Conservation (phyloP, 2,797 vertebrate genomes). For the Propithecus deckenii region DNA sequence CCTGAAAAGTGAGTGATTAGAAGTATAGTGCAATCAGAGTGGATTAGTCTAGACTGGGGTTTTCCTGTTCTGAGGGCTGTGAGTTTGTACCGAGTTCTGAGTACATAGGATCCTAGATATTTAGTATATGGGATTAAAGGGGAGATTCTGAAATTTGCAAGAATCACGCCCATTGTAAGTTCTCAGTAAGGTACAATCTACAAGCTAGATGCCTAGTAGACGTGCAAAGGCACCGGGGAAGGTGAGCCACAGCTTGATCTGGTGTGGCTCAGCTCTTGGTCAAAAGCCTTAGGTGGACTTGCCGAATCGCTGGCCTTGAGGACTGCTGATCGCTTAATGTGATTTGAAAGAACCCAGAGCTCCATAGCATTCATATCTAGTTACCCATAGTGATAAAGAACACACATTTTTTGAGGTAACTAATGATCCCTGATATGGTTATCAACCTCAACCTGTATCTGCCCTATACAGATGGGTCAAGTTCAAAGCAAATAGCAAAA, state of each 20-base stretch:
- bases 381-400: neutral
- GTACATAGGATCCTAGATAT: neutral
- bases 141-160: neutral
- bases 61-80: neutral
- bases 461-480: neutral
- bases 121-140: neutral
- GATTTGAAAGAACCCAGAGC: neutral
- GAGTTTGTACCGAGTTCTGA: neutral
- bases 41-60: neutral
- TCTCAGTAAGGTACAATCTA: neutral
- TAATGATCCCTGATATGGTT: neutral
- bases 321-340: neutral
- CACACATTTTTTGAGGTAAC: neutral
- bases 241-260: neutral
- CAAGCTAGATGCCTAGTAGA: neutral
- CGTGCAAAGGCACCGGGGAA: fast-evolving
- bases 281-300: neutral
- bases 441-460: neutral
- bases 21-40: neutral
- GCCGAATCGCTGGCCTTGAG: neutral
- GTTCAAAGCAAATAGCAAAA: neutral
- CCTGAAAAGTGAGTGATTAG: neutral
- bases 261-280: neutral
- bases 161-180: neutral
- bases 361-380: neutral